phyloP scores from a whole-genome alignment of 1,140 invertebrate genomes.

The Zaprionus africanus region DNA sequence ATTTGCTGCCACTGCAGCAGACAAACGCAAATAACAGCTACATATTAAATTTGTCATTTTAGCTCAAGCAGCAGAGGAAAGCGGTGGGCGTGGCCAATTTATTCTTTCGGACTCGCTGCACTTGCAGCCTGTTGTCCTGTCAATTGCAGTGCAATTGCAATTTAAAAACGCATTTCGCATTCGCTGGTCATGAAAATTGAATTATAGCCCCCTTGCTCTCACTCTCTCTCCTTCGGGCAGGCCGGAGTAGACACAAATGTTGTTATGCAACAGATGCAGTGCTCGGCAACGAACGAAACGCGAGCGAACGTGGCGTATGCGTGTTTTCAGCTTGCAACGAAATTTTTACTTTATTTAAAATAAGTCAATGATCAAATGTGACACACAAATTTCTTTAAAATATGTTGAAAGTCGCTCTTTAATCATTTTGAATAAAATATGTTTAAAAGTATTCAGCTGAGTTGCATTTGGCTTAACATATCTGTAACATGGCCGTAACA shows the following conservation, averaged over 20 bases:
- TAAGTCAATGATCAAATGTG: background rate
- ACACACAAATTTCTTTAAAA: background rate
- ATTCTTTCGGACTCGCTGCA: constrained; percentile 11
- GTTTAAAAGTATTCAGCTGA: too few relatives aligned
- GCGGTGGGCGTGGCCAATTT: constrained; percentile 25
- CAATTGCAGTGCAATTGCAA: constrained; percentile 43
- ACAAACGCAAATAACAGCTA: constrained; percentile 60
- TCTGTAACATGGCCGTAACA: too few relatives aligned
- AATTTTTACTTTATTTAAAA: background rate
- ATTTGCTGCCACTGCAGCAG: constrained; percentile 49
- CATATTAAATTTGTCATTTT: constrained; percentile 82
- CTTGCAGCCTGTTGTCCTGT: constrained; percentile 20
- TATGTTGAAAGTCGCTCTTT: background rate
- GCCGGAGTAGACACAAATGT: constrained; percentile 8
- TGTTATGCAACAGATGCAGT: constrained; percentile 25
- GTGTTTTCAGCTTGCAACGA: background rate
- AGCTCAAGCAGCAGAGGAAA: constrained; percentile 38
- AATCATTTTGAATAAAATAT: too few relatives aligned
- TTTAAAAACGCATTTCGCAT: constrained; percentile 41
- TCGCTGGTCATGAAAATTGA: constrained; percentile 42
- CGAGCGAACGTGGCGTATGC: constrained; percentile 5
- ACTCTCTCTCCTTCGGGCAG: background rate
- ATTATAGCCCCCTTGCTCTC: constrained; percentile 20
- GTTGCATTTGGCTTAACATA: too few relatives aligned
- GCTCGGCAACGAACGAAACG: background rate